Percentiles rank a stretch among this genome's conserved stretches.
Conservation (phyloP, 2,888 invertebrate genomes). For the Sinohyriopsis cumingii region DNA sequence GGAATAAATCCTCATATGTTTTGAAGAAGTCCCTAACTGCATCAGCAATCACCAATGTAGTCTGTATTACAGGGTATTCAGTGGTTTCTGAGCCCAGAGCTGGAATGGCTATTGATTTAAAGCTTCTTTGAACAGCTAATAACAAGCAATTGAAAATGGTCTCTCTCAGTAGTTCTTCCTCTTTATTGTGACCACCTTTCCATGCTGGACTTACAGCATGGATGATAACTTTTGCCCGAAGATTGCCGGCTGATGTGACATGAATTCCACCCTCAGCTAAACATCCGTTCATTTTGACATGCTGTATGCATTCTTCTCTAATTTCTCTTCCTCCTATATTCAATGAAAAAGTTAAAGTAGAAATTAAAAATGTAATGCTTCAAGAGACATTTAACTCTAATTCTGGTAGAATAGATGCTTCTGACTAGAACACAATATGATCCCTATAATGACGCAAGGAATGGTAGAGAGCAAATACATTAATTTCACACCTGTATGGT, state of each 20-base stretch:
- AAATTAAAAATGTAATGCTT: no score
- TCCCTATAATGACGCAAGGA: no score
- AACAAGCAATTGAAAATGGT: slow-evolving; percentile 35
- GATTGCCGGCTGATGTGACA: slow-evolving; percentile 22
- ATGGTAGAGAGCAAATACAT: no score
- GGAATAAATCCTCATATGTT: slow-evolving; percentile 8
- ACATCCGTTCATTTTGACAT: slow-evolving; percentile 22
- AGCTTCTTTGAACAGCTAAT: slow-evolving; percentile 11
- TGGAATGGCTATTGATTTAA: slow-evolving; percentile 51
- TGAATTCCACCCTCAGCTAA: slow-evolving; percentile 33
- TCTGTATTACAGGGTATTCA: slow-evolving; percentile 13
- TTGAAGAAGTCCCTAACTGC: slow-evolving; percentile 25
- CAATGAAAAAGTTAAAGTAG: no score
- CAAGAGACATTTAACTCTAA: no score
- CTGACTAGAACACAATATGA: no score
- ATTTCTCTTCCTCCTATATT: slow-evolving; percentile 45
- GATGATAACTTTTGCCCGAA: slow-evolving; percentile 30
- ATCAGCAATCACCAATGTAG: slow-evolving; percentile 18
- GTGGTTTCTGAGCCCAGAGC: slow-evolving; percentile 50
- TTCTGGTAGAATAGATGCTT: no score
- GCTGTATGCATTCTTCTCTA: slow-evolving; percentile 40
- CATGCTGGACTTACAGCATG: slow-evolving; percentile 41
- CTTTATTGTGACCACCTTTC: slow-evolving; percentile 29
- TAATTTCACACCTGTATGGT: no score
- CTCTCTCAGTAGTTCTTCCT: slow-evolving; percentile 29